These are phyloP conservation scores for Drosophila ustulata DNA, from an alignment of 2,888 invertebrate species.

Conservation along the genomic window DNA sequence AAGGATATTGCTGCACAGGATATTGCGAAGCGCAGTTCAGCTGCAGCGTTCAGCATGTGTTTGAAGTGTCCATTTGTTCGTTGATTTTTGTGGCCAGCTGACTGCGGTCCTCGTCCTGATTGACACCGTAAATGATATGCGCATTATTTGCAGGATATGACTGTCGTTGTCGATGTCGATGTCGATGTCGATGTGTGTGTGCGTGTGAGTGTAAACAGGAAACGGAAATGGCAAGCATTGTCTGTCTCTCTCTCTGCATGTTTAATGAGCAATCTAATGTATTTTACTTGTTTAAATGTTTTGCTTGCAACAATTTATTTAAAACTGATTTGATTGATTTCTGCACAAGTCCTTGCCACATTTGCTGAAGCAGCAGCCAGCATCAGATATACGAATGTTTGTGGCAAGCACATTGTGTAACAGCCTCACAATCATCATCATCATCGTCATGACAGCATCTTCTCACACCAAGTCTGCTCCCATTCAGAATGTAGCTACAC, in stretches of 20 bases:
- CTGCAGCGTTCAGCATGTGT: neutral
- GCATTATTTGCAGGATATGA: constrained; percentile 75
- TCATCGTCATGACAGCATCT: constrained; percentile 38
- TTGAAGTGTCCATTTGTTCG: constrained; percentile 35
- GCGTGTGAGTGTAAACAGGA: constrained; percentile 62
- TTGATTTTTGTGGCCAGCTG: constrained; percentile 65
- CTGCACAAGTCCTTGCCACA: constrained; percentile 17
- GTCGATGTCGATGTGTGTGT: constrained; percentile 18
- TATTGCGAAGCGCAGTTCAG: neutral
- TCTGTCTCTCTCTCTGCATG: constrained; percentile 34
- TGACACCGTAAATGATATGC: constrained; percentile 78
- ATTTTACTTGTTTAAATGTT: constrained; percentile 38
- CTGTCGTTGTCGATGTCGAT: constrained; percentile 42
- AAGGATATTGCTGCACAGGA: constrained; percentile 40
- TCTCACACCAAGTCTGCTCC: constrained; percentile 42
- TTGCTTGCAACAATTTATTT: neutral
- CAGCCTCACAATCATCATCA: constrained; percentile 9
- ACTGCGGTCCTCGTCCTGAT: constrained; percentile 59
- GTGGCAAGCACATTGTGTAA: constrained; percentile 14
- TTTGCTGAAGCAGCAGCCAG: constrained; percentile 65
- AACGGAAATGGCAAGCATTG: constrained; percentile 78
- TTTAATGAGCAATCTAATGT: constrained; percentile 49
- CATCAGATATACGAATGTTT: constrained; percentile 24
- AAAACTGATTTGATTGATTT: constrained; percentile 23
- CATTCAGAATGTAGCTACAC: constrained; percentile 76